These are phyloP conservation scores for Andrena praecox DNA, from an alignment of 2,888 invertebrate species.

Conservation along the genomic window DNA sequence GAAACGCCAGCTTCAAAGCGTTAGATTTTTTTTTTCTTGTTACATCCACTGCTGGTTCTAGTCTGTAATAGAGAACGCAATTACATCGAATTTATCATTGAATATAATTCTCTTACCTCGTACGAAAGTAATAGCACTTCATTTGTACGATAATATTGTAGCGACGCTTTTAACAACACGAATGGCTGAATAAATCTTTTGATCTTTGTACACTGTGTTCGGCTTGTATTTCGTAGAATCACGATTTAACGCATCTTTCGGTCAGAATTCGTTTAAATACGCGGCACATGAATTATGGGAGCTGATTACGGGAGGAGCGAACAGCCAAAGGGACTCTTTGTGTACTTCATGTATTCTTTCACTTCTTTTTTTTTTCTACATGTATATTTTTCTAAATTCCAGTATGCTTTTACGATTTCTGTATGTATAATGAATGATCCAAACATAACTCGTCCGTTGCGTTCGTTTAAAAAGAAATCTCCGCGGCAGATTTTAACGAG, in stretches of 20 bases:
- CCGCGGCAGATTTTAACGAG: constrained; percentile 16
- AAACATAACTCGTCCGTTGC: constrained; percentile 11
- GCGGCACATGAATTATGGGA: not conserved
- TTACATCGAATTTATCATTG: constrained; percentile 45
- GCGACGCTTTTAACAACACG: constrained; percentile 49
- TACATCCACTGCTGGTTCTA: constrained; percentile 52
- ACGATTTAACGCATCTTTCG: not conserved
- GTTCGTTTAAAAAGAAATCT: constrained; percentile 19
- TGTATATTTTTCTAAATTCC: constrained; percentile 45
- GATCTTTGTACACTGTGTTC: constrained; percentile 45
- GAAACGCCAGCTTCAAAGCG: constrained; percentile 44
- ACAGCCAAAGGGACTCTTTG: constrained; percentile 13
- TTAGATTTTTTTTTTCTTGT: constrained; percentile 41
- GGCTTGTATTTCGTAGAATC: constrained; percentile 5
- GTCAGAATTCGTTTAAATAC: constrained; percentile 3
- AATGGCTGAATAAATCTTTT: constrained; percentile 53
- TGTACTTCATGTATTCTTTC: constrained; percentile 40
- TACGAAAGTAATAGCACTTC: constrained; percentile 43
- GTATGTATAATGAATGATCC: constrained; percentile 40
- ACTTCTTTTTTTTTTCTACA: constrained; percentile 39
- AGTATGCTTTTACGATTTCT: constrained; percentile 12
- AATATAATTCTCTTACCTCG: constrained; percentile 27
- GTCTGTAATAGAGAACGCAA: constrained; percentile 45
- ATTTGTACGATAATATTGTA: constrained; percentile 40
- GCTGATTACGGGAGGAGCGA: not conserved